These are phyloP conservation scores for Brachyistius frenatus DNA, from an alignment of 2,113 vertebrate genomes.

Conservation along the genomic window DNA sequence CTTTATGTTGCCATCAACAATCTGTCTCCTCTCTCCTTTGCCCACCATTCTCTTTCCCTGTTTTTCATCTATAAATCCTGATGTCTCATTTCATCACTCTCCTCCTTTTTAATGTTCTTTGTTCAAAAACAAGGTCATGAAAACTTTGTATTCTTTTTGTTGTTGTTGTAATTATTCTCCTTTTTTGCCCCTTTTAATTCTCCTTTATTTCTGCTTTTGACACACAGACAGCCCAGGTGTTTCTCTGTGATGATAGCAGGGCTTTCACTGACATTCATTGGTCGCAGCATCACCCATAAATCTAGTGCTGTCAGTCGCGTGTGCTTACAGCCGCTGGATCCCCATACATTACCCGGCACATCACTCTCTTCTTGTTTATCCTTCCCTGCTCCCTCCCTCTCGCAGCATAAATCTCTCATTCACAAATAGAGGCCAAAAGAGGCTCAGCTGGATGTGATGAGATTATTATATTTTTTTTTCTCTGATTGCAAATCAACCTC, in stretches of 20 bases:
- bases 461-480: constrained; percentile 79
- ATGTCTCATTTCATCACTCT: not conserved
- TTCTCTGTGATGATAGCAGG: too few relatives aligned
- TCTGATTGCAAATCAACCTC: constrained; percentile 82
- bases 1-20: constrained; percentile 1
- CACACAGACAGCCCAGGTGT: too few relatives aligned
- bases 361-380: constrained; percentile 56
- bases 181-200: not conserved
- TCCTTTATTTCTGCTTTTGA: too few relatives aligned
- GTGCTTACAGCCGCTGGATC: constrained; percentile 30
- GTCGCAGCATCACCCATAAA: too few relatives aligned
- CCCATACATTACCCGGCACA: not conserved
- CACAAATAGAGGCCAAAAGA: constrained; percentile 84
- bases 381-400: constrained; percentile 37
- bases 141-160: not conserved
- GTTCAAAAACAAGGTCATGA: too few relatives aligned
- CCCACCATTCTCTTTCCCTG: not conserved
- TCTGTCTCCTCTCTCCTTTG: not conserved
- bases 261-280: too few relatives aligned
- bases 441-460: constrained; percentile 81
- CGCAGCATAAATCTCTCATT: constrained; percentile 79
- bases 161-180: not conserved
- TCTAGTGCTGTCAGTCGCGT: constrained; percentile 9
- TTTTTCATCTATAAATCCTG: not conserved
- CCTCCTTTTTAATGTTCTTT: not conserved